phyloP scores from a whole-genome alignment of 2,113 vertebrate genomes.

The Leuciscus idus region DNA sequence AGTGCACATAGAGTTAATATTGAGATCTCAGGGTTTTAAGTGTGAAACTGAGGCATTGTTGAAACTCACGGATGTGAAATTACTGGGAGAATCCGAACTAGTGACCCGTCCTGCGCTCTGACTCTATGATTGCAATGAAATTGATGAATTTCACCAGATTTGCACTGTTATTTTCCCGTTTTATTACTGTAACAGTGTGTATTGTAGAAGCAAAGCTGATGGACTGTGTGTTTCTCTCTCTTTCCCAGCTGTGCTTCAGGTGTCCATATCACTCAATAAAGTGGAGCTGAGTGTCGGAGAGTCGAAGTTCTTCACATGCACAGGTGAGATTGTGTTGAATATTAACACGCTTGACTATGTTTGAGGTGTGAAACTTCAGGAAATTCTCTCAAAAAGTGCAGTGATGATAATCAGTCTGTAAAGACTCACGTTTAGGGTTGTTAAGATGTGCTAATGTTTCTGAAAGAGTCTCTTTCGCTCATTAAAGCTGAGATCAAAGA shows the following conservation, averaged over 20 bases:
- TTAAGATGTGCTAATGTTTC: no score
- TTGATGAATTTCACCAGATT: not conserved
- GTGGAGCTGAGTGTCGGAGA: constrained; percentile 96
- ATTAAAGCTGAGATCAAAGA: not conserved
- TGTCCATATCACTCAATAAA: constrained; percentile 96
- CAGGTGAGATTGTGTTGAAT: constrained; percentile 77
- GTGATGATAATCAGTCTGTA: no score
- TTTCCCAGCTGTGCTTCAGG: constrained; percentile 87
- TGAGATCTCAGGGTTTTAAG: not conserved
- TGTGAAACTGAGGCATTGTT: not conserved
- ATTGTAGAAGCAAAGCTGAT: not conserved
- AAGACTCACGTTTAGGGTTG: no score
- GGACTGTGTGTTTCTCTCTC: not conserved
- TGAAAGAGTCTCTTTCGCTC: not conserved
- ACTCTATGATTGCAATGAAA: not conserved
- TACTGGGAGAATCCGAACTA: not conserved
- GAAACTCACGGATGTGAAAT: not conserved
- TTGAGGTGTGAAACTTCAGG: not conserved
- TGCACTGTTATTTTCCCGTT: not conserved
- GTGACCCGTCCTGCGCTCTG: not conserved
- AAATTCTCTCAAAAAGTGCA: no score
- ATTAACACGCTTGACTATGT: not conserved
- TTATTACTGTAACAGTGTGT: not conserved
- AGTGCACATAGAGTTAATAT: not conserved
- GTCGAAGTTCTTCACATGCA: constrained; percentile 98